phyloP scores from a whole-genome alignment of 1,140 invertebrate genomes.

The Magallana gigas region DNA sequence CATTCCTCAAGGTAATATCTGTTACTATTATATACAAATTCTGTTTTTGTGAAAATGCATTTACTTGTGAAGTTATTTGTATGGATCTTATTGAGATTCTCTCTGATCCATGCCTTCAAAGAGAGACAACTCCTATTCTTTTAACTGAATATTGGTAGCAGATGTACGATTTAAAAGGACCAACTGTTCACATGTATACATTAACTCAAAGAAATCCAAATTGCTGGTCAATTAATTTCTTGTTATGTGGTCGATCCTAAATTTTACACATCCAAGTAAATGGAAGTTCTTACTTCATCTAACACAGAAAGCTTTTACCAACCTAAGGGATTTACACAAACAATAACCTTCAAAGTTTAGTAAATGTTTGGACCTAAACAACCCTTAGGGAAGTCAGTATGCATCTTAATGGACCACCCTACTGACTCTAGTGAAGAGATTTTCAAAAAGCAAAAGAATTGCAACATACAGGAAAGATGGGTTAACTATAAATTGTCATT shows the following conservation, averaged over 20 bases:
- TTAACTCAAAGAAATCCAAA: background rate
- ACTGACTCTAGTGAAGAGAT: no score
- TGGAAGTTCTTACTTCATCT: background rate
- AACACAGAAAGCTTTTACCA: background rate
- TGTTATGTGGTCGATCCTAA: background rate
- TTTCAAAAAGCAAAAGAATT: no score
- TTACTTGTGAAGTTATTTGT: no score
- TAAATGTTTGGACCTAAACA: background rate
- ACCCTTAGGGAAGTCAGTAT: no score
- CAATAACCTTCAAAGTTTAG: background rate
- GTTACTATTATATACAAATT: no score
- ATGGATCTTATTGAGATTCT: no score
- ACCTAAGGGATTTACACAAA: background rate
- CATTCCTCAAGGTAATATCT: no score
- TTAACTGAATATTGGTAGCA: background rate
- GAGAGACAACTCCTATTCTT: background rate
- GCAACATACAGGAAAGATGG: no score
- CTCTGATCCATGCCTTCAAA: background rate
- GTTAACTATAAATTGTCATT: no score
- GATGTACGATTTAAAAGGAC: background rate
- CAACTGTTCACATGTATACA: slow-evolving; percentile 16
- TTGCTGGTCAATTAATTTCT: background rate
- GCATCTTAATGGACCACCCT: no score
- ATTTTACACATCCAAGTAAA: background rate
- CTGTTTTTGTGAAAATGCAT: no score